A percentile compares a stretch with the other conserved stretches of the same genome.
Evolutionary conservation across 37 sponge, comb jelly and placozoan species (phyloP).

Genomic region (Halisarca cf. caerulea): DNA sequence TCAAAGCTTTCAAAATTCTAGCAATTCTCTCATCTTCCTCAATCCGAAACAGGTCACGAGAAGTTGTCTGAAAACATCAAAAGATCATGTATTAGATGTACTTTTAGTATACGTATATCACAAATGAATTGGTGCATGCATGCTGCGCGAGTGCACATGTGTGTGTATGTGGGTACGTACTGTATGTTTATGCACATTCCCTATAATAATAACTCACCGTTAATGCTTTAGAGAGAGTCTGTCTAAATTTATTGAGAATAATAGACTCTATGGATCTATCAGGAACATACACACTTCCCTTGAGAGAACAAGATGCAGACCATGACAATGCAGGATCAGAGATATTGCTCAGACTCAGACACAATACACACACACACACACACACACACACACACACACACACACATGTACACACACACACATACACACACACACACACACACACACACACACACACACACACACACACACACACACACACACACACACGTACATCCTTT

Average conservation of each 20-base stretch:
- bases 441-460: neutral
- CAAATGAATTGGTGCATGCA: neutral
- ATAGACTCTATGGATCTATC: conserved; percentile 50
- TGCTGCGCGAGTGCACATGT: no score
- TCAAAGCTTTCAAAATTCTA: conserved; percentile 58
- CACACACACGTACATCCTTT: conserved; percentile 47
- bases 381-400: neutral
- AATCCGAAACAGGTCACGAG: conserved; percentile 63
- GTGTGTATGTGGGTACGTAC: no score
- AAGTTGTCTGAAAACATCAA: conserved; percentile 56
- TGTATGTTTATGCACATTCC: neutral
- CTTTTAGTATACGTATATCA: neutral
- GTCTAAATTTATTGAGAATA: conserved; percentile 75
- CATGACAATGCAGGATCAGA: neutral
- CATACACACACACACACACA: neutral
- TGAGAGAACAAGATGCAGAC: neutral
- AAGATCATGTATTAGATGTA: no score
- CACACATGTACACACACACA: neutral
- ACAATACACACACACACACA: neutral
- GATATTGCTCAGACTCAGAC: neutral
- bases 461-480: neutral
- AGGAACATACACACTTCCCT: conserved; percentile 89
- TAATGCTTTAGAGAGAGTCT: conserved; percentile 63
- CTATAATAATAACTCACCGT: conserved; percentile 65
- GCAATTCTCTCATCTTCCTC: conserved; percentile 85